These are phyloP conservation scores for Pollenia labialis DNA, from an alignment of 2,888 invertebrate genomes.

Conservation along the genomic window DNA sequence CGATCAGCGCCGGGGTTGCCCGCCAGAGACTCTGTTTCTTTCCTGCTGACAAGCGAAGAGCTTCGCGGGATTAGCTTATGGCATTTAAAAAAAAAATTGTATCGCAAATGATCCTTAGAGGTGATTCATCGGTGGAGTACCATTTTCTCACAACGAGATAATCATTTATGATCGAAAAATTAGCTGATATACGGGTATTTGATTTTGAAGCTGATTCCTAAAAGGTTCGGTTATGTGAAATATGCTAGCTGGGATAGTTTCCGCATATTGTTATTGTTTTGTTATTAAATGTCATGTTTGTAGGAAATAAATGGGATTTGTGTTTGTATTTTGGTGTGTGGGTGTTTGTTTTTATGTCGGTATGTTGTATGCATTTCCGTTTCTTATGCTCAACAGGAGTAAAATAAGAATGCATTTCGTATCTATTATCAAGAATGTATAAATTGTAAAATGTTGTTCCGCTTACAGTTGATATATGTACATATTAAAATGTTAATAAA, in stretches of 20 bases:
- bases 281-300: conserved; percentile 53
- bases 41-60: no score
- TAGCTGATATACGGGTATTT: no score
- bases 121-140: no score
- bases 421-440: conserved; percentile 39
- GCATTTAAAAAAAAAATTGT: no score
- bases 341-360: conserved; percentile 16
- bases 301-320: not conserved
- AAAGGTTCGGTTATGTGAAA: no score
- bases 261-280: conserved; percentile 46
- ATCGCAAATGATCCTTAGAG: no score
- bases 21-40: no score
- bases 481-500: conserved; percentile 27
- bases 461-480: conserved; percentile 11
- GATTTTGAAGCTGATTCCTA: no score
- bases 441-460: conserved; percentile 26
- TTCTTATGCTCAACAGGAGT: conserved; percentile 51
- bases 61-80: no score
- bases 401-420: conserved; percentile 46
- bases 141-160: no score
- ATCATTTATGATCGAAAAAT: no score
- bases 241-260: conserved; percentile 4
- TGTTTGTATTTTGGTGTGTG: not conserved
- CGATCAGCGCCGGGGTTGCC: no score
- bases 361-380: conserved; percentile 48